Conservation (phyloP, 2,888 invertebrate species). For the Morinoia aosen region DNA sequence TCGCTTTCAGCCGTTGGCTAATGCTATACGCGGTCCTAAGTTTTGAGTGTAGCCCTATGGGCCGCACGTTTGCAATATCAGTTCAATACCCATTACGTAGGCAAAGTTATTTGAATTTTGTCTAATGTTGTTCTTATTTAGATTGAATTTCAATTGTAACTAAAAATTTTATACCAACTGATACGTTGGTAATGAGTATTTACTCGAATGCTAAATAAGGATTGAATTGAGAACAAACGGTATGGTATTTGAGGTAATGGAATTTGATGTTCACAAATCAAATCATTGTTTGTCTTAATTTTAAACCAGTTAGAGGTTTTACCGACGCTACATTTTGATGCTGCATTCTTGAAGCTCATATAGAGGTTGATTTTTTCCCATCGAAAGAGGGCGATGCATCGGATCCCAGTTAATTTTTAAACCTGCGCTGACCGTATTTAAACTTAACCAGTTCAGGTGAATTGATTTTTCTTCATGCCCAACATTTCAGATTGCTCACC, state of each 20-base stretch:
- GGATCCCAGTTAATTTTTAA: not conserved
- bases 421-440: not conserved
- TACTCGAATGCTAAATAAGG: not conserved
- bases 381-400: not conserved
- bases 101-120: not conserved
- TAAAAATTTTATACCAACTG: not conserved
- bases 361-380: not conserved
- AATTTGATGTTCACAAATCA: too few species aligned
- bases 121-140: not conserved
- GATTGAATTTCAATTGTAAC: not conserved
- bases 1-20: not conserved
- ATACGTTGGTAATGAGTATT: not conserved
- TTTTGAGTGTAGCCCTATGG: not conserved
- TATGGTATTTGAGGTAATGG: too few species aligned
- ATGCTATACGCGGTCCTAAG: not conserved
- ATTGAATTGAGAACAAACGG: not conserved
- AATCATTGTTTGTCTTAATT: not conserved
- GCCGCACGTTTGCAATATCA: not conserved
- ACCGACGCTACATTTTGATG: not conserved
- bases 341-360: not conserved
- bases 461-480: not conserved
- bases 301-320: not conserved
- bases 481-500: constrained; percentile 4
- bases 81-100: not conserved
- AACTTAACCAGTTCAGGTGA: not conserved